Percentiles rank a stretch among this genome's conserved stretches.
phyloP scores from a whole-genome alignment of 37 sponge, comb jelly and placozoan genomes.

The Diacarnus erythraeanus region DNA sequence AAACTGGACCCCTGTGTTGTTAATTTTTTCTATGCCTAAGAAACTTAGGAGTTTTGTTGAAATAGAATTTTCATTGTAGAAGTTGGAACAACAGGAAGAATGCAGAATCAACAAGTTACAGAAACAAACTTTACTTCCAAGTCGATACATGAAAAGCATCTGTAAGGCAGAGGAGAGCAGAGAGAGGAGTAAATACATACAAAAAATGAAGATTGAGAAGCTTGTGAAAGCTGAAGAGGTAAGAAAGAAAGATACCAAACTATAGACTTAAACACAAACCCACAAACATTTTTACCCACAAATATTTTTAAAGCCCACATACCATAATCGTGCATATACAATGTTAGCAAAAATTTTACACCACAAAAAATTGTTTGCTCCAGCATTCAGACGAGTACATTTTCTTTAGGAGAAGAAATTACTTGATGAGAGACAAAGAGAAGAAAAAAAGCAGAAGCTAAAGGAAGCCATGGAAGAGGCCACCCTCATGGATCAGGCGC shows the following conservation, averaged over 20 bases:
- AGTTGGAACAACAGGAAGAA: constrained; percentile 18
- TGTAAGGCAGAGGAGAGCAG: constrained; percentile 28
- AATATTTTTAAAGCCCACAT: too few relatives aligned
- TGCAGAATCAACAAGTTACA: constrained; percentile 13
- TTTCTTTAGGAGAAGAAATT: constrained; percentile 9
- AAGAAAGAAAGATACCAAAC: too few relatives aligned
- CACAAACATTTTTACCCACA: too few relatives aligned
- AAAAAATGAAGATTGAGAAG: constrained; percentile 41
- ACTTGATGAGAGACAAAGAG: constrained; percentile 2
- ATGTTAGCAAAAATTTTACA: too few relatives aligned
- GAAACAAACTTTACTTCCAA: constrained; percentile 6
- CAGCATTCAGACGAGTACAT: too few relatives aligned
- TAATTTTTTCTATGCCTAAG: too few relatives aligned
- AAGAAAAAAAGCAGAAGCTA: constrained; percentile 29
- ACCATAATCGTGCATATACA: too few relatives aligned
- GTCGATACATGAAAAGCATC: constrained; percentile 8
- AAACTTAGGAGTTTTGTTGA: not conserved
- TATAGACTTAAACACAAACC: too few relatives aligned
- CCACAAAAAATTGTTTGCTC: too few relatives aligned
- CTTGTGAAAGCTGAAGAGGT: constrained; percentile 25
- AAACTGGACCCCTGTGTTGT: too few relatives aligned
- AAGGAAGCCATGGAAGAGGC: constrained; percentile 48
- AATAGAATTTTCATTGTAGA: not conserved
- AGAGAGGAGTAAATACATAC: not conserved
- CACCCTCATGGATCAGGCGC: constrained; percentile 41